These are phyloP conservation scores for Drosophila bunnanda DNA, from an alignment of 2,888 invertebrate species.

Conservation along the genomic window DNA sequence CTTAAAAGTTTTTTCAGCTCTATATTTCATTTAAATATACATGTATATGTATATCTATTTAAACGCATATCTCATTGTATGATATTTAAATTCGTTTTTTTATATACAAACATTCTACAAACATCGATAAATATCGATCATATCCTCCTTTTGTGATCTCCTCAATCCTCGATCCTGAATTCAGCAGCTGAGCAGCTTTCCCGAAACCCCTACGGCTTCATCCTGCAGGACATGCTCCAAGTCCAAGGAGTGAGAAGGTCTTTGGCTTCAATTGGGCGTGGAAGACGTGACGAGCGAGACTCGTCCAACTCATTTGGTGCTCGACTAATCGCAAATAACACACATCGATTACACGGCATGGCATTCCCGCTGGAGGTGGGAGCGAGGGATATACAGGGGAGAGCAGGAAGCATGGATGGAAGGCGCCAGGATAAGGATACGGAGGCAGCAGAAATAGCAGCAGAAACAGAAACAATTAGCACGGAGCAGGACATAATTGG, in stretches of 20 bases:
- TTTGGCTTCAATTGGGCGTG: slow-evolving; percentile 24
- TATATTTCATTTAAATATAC: no score
- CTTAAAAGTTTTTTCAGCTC: no score
- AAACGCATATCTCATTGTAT: no score
- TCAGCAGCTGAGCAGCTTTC: background rate
- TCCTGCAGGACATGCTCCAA: background rate
- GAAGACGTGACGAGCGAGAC: slow-evolving; percentile 22
- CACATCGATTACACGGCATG: slow-evolving; percentile 66
- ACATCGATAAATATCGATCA: background rate
- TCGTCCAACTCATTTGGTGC: slow-evolving; percentile 69
- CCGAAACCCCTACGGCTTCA: background rate
- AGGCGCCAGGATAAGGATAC: background rate
- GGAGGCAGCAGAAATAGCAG: slow-evolving; percentile 38
- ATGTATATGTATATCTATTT: no score
- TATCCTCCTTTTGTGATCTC: background rate
- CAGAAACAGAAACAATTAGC: slow-evolving; percentile 74
- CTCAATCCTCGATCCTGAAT: background rate
- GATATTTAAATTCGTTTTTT: no score
- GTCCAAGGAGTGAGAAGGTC: background rate
- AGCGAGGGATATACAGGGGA: background rate
- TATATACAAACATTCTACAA: no score
- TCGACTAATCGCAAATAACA: slow-evolving; percentile 53
- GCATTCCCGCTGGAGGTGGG: background rate
- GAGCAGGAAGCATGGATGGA: background rate
- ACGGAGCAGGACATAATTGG: slow-evolving; percentile 70